Evolutionary conservation across 2,113 vertebrate species (phyloP), one percentile per base, ranked within the genome.

Genomic region (Rhegmatorhina hoffmannsi): DNA sequence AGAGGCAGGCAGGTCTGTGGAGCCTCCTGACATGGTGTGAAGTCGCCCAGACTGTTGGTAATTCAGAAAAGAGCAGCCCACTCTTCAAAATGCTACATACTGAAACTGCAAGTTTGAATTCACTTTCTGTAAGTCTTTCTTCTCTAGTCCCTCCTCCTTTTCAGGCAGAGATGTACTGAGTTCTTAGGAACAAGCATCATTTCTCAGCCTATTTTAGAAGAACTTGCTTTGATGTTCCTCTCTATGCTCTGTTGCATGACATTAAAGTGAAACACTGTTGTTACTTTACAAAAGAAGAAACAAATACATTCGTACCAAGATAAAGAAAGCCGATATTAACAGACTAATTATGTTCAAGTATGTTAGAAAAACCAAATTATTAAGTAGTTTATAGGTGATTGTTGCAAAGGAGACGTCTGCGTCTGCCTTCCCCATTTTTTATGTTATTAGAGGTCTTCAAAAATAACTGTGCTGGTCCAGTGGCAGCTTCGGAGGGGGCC

Each of bases 401-500:
- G 13, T 75, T 73, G 63, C 38, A 93, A 67, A 81, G 23, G 24
- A 67, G 33, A 49, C 0, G 2, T 52, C 29, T 70, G 18, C 24
- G n/a, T 46, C 26, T 87, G 33, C 25, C 20, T 52, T 81, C 17
- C 17, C 4, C 34, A 15, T 72, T 84, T 94, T 72, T 10, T 34
- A 9, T 24, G 40, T 66, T 74, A 24, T 52, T 15, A 36, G 43
- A 36, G 24, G 14, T 38, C 52, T 81, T 72, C 67, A 3, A 56
- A 80, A 47, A 56, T 38, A 92, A 44, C 31, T 25, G 18, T 25
- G 21, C 25, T 58, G 66, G 49, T 75, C 87, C 69, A 58, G 49
- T 77, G 91, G 84, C 53, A 89, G 89, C 91, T 92, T 92, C 3
- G 70, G 70, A 94, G 84, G 96, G 95, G 91, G 56, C 69, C 91